Conservation (phyloP, 2,797 vertebrate genomes). For the Alauda arvensis region DNA sequence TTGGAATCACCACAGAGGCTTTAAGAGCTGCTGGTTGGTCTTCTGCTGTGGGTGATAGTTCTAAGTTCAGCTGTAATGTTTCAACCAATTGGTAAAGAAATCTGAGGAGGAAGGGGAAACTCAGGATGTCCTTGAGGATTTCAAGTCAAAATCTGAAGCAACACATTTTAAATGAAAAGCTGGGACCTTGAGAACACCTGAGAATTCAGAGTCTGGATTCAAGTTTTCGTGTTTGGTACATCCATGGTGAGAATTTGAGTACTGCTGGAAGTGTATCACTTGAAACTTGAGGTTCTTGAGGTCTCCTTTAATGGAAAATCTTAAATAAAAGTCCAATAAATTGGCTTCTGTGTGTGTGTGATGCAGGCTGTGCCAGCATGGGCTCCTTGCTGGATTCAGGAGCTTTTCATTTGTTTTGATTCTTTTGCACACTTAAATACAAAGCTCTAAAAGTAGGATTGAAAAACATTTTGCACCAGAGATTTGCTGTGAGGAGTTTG, state of each 20-base stretch:
- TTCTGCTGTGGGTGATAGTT: background rate
- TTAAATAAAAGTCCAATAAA: background rate
- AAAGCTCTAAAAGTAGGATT: background rate
- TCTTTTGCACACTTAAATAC: background rate
- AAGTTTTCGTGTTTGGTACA: background rate
- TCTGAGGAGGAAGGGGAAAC: background rate
- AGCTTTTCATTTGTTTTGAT: background rate
- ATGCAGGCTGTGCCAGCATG: background rate
- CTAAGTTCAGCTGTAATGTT: background rate
- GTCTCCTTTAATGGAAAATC: background rate
- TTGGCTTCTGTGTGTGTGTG: background rate
- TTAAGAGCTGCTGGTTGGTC: background rate
- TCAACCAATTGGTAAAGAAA: background rate
- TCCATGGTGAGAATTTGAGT: background rate
- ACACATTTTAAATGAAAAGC: background rate
- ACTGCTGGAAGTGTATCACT: background rate
- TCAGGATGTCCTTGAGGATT: background rate
- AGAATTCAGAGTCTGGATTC: background rate
- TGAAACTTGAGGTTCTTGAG: background rate
- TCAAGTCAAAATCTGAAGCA: background rate
- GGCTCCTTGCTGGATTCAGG: background rate
- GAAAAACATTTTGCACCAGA: background rate
- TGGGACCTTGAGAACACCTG: background rate
- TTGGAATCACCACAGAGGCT: background rate
- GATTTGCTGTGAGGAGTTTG: background rate